Evolutionary conservation across 2,113 vertebrate genomes (phyloP).

Genomic region (Notarius quadriscutis): DNA sequence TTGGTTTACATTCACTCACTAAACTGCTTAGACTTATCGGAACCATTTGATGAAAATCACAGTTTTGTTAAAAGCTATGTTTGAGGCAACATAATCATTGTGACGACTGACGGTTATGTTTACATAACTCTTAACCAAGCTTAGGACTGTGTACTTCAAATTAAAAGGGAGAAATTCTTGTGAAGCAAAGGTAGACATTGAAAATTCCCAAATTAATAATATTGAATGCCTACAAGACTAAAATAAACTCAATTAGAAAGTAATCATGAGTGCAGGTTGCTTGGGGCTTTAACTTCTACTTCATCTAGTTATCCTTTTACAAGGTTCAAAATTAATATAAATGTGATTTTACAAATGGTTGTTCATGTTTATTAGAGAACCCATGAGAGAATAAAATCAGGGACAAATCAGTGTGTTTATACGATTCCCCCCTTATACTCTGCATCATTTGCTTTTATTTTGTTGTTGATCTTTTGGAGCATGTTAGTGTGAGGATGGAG

Average conservation of each 20-base stretch:
- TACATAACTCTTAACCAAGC: neutral
- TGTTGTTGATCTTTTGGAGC: neutral
- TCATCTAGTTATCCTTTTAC: conserved; percentile 3
- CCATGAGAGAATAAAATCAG: no score
- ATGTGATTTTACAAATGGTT: conserved; percentile 2
- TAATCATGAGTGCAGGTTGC: neutral
- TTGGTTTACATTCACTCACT: neutral
- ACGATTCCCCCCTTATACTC: neutral
- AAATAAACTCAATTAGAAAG: conserved; percentile 7
- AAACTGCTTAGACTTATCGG: neutral
- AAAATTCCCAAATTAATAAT: neutral
- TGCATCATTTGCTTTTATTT: neutral
- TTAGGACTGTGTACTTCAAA: neutral
- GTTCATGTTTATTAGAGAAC: conserved; percentile 2
- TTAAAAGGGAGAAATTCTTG: neutral
- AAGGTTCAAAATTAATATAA: neutral
- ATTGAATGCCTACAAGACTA: neutral
- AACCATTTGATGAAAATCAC: neutral
- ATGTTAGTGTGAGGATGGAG: conserved; percentile 5
- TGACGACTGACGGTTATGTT: no score
- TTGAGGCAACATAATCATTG: neutral
- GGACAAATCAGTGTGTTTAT: neutral
- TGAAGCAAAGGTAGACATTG: neutral
- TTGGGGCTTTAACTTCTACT: neutral
- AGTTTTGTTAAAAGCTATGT: neutral